Evolutionary conservation across 2,888 invertebrate genomes (phyloP), one percentile per base, ranked within the genome.

Genomic region (Laspeyria flexula): DNA sequence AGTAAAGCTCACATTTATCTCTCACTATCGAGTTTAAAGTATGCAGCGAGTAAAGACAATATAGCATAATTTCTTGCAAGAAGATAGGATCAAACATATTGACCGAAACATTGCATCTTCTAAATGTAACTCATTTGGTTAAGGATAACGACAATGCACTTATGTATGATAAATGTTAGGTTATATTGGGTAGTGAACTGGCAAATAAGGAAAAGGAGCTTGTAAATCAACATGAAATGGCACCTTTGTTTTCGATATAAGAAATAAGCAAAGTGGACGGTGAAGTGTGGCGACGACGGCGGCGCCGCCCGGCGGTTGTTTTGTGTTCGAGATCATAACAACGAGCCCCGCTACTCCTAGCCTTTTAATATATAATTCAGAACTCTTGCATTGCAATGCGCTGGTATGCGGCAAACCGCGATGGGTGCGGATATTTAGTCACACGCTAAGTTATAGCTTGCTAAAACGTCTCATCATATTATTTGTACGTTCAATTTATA

Each of bases 321-420:
- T 38, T 45, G 30, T 45, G 38, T 45, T 38, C 9, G 15, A 38
- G 30, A 45, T 45, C 38, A 38, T 38, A 45, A 45, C 31, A 45
- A 38, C 10, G 9, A 15, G 39, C 18, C 11, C 15, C 11, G 23
- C 21, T 30, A 15, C 31, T 5, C n/a, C 25, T 39, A 33, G 33
- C 25, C 23, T 46, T 45, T 46, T 39, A 27, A 39, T 39, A 31
- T 39, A 38, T 46, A 25, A 46, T 39, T 46, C 39, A 38, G 30
- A 11, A 11, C 23, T 25, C 25, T 31, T 39, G 39, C 31, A 33
- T 25, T 27, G 18, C 31, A 10, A 15, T 39, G 39, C 39, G 39
- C 31, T 31, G 45, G 38, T 25, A 39, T 39, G 39, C 45, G 43
- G 39, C 18, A 33, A 46, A 46, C 25, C 33, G 23, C 39, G 12